Conservation (phyloP, 2,797 vertebrate species). For the Sebastiscus tertius region DNA sequence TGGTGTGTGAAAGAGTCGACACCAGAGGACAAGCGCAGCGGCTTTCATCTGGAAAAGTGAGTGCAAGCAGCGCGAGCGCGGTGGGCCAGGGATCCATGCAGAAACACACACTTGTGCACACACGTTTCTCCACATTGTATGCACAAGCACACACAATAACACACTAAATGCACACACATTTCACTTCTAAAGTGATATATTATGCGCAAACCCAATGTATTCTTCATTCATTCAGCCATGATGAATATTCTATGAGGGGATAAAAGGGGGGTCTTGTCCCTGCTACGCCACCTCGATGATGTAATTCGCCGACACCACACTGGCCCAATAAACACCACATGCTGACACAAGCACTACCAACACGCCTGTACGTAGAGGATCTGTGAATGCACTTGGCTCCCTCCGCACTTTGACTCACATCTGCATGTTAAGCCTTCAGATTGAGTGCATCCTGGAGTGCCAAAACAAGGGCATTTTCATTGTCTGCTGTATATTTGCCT, state of each 20-base stretch:
- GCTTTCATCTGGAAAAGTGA: slow-evolving; percentile 60
- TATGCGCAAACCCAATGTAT: slow-evolving; percentile 26
- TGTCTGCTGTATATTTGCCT: slow-evolving; percentile 8
- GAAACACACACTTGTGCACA: background rate
- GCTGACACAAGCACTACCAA: background rate
- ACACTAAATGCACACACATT: background rate
- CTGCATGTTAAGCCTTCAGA: slow-evolving; percentile 22
- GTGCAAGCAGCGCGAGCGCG: background rate
- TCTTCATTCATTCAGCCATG: slow-evolving; percentile 39
- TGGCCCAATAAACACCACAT: slow-evolving; percentile 6
- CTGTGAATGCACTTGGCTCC: background rate
- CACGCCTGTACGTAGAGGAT: background rate
- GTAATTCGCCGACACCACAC: slow-evolving; percentile 46
- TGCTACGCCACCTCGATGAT: slow-evolving; percentile 31
- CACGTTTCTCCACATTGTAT: background rate
- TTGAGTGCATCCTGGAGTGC: background rate
- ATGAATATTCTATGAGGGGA: slow-evolving; percentile 56
- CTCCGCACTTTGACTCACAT: slow-evolving; percentile 9
- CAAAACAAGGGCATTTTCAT: slow-evolving; percentile 38
- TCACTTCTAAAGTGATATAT: slow-evolving; percentile 13
- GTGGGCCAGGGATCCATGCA: background rate
- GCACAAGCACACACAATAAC: background rate
- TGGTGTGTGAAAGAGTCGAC: slow-evolving; percentile 37
- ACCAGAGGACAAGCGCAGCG: slow-evolving; percentile 20
- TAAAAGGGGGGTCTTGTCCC: slow-evolving; percentile 25